Evolutionary conservation across 1,140 invertebrate species (phyloP), one percentile per base, ranked within the genome.

Genomic region (Marisa cornuarietis): DNA sequence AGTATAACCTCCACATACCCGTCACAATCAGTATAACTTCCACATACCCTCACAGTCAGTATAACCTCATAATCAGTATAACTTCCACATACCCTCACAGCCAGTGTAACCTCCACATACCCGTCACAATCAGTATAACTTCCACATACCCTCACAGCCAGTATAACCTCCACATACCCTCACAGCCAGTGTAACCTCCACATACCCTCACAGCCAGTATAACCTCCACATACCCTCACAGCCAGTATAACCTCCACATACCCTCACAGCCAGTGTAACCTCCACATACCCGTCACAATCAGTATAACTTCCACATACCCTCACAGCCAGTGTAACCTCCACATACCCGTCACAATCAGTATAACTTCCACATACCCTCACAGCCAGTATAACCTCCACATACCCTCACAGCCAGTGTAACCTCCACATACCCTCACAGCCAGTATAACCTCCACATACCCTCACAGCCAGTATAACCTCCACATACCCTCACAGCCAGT

Each of bases 81-180:
- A 22, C 22, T 31, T 18, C n/a, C 18, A 20, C 73, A 22, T n/a
- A 77, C 76, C 76, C 16, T 77, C n/a, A 54, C 65, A n/a, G 63
- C 76, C 42, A 77, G 62, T 13, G 7, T 49, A 4, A 22, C 22
- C 71, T 18, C n/a, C 18, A 20, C 73, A 22, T n/a, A 77, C 76
- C 76, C 16, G 76, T 77, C n/a, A 54, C 65, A n/a, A 31, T 63
- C 42, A 77, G 62, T n/a, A n/a, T n/a, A n/a, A n/a, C n/a, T n/a
- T n/a, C n/a, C n/a, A n/a, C n/a, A n/a, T n/a, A n/a, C n/a, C n/a
- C n/a, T n/a, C n/a, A n/a, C n/a, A n/a, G n/a, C n/a, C n/a, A n/a
- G n/a, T 13, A 20, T 49, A 4, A 22, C 22, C 71, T 18, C n/a
- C 18, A 20, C 73, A 22, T n/a, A 77, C 76, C 76, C 16, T 77